Conservation (phyloP, 2,113 vertebrate species). For the Callipepla californica region DNA sequence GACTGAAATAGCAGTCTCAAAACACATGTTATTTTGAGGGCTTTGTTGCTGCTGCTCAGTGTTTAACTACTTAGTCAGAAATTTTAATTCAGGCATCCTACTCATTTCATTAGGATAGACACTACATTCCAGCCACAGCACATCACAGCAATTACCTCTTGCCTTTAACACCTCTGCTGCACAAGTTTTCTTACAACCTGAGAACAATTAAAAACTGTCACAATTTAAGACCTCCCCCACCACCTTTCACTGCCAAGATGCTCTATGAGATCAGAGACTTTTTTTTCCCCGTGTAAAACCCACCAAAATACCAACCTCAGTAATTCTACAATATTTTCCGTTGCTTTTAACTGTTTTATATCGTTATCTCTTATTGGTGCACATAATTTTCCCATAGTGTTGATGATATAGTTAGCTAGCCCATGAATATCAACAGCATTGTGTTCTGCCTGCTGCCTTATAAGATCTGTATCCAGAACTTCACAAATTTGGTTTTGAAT, state of each 20-base stretch:
- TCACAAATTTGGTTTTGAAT: conserved; percentile 92
- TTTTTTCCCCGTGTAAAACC: background rate
- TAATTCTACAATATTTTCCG: conserved; percentile 82
- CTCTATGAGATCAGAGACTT: background rate
- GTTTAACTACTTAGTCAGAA: background rate
- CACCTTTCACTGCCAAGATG: background rate
- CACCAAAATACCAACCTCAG: conserved; percentile 76
- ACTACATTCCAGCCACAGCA: background rate
- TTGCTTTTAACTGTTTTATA: conserved; percentile 86
- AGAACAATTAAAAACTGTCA: background rate
- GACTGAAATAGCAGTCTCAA: background rate
- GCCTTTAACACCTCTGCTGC: background rate
- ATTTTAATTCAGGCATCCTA: background rate
- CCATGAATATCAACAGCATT: conserved; percentile 89
- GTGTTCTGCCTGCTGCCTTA: conserved; percentile 91
- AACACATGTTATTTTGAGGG: background rate
- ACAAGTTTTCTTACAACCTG: background rate
- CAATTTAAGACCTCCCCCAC: background rate
- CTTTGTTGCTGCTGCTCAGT: background rate
- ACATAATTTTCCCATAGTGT: conserved; percentile 92
- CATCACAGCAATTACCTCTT: background rate
- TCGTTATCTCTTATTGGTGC: conserved; percentile 89
- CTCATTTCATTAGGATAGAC: background rate
- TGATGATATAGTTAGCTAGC: conserved; percentile 89
- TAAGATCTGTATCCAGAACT: conserved; percentile 91